Evolutionary conservation across 2,113 vertebrate genomes (phyloP).

Genomic region (Callochromis pleurospilus): DNA sequence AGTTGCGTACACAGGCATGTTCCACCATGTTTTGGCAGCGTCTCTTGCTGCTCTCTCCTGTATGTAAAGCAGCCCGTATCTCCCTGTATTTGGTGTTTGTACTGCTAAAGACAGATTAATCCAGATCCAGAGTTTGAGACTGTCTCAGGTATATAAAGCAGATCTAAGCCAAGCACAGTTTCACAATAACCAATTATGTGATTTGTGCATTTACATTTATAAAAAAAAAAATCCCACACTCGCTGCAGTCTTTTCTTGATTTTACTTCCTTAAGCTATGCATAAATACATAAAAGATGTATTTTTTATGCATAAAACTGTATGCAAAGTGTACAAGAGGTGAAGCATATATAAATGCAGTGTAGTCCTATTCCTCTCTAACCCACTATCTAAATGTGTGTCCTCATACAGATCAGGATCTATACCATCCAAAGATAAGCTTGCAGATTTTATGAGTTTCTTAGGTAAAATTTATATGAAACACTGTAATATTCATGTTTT

Average conservation of each 20-base stretch:
- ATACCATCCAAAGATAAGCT: background rate
- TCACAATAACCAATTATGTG: conserved; percentile 23
- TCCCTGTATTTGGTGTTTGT: conserved; percentile 34
- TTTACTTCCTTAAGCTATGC: background rate
- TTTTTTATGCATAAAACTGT: background rate
- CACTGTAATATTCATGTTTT: background rate
- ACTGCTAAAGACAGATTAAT: conserved; percentile 59
- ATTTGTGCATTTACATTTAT: conserved; percentile 12
- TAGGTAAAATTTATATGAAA: background rate
- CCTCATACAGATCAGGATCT: background rate
- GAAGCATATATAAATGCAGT: background rate
- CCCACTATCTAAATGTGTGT: background rate
- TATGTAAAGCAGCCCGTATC: background rate
- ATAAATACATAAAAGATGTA: background rate
- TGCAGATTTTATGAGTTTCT: background rate
- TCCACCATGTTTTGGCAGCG: conserved; percentile 47
- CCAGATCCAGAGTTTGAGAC: conserved; percentile 30
- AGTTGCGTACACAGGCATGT: conserved; percentile 28
- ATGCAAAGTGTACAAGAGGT: background rate
- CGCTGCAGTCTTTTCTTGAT: background rate
- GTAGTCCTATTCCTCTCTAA: background rate
- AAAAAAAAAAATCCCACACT: background rate
- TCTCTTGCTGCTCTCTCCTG: background rate
- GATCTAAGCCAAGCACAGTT: background rate
- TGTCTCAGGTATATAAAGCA: conserved; percentile 25